phyloP scores from a whole-genome alignment of 1,140 invertebrate species.

The Drosophila gunungcola region DNA sequence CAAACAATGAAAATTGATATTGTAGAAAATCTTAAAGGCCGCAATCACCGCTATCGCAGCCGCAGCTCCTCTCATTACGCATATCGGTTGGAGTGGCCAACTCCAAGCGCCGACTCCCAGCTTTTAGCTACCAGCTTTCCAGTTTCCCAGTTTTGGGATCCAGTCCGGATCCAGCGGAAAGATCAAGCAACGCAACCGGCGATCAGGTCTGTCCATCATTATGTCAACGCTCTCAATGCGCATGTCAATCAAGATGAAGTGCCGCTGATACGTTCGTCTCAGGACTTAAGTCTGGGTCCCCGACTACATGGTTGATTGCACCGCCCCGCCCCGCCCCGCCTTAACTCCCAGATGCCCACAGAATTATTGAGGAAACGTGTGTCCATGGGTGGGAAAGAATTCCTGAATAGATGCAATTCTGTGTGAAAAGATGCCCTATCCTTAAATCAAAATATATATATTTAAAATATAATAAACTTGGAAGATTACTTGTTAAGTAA shows the following conservation, averaged over 20 bases:
- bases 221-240: constrained; percentile 84
- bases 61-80: constrained; percentile 67
- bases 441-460: too few species aligned
- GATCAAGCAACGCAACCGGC: constrained; percentile 40
- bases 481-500: too few species aligned
- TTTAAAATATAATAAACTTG: too few species aligned
- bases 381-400: constrained; percentile 11
- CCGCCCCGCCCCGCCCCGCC: not conserved
- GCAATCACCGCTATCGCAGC: constrained; percentile 51
- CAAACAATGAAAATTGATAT: constrained; percentile 81
- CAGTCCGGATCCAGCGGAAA: constrained; percentile 49
- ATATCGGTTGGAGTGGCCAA: constrained; percentile 46
- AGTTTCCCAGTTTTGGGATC: not conserved
- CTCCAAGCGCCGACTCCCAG: constrained; percentile 49
- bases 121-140: constrained; percentile 8
- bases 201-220: constrained; percentile 81
- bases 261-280: constrained; percentile 71
- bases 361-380: constrained; percentile 11
- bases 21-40: constrained; percentile 75
- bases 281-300: not conserved
- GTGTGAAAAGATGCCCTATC: too few species aligned
- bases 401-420: too few species aligned
- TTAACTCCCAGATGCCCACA: not conserved
- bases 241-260: constrained; percentile 84
- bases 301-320: constrained; percentile 3